These are phyloP conservation scores for Corythoichthys haematopterus DNA, from an alignment of 2,113 vertebrate species.

Conservation along the genomic window DNA sequence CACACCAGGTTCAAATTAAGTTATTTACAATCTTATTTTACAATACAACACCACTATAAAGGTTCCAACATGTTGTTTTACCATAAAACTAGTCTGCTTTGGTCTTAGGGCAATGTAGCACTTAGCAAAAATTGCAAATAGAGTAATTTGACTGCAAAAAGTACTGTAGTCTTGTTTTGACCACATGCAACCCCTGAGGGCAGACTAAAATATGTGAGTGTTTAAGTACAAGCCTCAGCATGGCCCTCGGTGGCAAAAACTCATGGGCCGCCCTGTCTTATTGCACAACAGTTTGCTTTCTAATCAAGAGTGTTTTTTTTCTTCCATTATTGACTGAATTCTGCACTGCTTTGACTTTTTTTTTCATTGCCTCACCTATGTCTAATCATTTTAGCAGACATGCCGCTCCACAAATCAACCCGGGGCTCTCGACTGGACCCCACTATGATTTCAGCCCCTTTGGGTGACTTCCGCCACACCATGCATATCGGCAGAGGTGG, in stretches of 20 bases:
- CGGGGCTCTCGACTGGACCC: conserved; percentile 75
- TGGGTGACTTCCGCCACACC: conserved; percentile 86
- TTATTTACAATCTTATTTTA: background rate
- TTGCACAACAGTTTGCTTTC: conserved; percentile 52
- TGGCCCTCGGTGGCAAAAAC: conserved; percentile 54
- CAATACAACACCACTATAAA: background rate
- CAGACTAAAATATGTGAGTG: conserved; percentile 64
- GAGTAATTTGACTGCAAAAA: conserved; percentile 7
- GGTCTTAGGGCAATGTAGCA: background rate
- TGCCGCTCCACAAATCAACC: conserved; percentile 83
- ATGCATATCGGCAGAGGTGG: conserved; percentile 87
- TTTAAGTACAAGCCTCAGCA: conserved; percentile 74
- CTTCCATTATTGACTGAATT: background rate
- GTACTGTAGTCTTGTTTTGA: conserved; percentile 37
- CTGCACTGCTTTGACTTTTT: background rate
- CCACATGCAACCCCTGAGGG: conserved; percentile 49
- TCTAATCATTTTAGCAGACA: conserved; percentile 48
- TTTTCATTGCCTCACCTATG: background rate
- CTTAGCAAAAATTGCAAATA: background rate
- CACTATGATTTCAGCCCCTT: conserved; percentile 82
- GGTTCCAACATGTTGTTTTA: background rate
- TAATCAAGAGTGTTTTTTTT: background rate
- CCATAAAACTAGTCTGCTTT: background rate
- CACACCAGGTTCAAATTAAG: background rate
- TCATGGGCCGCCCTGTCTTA: conserved; percentile 47